Conservation (phyloP, 2,888 invertebrate genomes). For the Trichopoda pennipes region DNA sequence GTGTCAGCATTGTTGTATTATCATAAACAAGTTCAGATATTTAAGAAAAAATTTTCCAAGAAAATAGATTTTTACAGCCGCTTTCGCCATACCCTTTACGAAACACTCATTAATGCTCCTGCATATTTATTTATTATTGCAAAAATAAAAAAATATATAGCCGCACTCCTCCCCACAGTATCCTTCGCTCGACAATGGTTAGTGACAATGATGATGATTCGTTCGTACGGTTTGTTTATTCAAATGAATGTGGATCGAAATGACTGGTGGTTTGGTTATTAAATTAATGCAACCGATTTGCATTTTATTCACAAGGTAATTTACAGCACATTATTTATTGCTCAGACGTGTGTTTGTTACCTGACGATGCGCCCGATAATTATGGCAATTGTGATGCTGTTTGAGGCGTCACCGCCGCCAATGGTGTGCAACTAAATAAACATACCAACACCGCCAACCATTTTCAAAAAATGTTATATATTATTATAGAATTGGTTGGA, state of each 20-base stretch:
- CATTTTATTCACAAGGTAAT: constrained; percentile 75
- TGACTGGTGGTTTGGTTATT: constrained; percentile 74
- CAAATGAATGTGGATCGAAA: constrained; percentile 68
- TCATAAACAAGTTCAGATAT: no score
- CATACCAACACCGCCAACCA: constrained; percentile 31
- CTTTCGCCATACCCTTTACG: neutral
- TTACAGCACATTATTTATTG: constrained; percentile 76
- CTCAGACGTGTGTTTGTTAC: constrained; percentile 54
- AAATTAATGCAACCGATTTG: constrained; percentile 71
- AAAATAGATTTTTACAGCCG: neutral
- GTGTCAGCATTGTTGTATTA: no score
- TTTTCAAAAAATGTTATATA: neutral
- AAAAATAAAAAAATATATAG: constrained; percentile 9
- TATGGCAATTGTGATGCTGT: constrained; percentile 32
- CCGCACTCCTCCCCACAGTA: constrained; percentile 9
- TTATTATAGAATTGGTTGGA: no score
- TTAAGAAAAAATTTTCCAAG: neutral
- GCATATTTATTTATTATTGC: constrained; percentile 34
- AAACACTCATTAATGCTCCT: constrained; percentile 14
- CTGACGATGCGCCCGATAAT: constrained; percentile 44
- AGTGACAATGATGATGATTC: constrained; percentile 50
- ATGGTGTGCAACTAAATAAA: constrained; percentile 5
- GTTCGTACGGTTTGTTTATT: constrained; percentile 43
- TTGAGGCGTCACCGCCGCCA: neutral
- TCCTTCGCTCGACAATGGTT: constrained; percentile 25